Percentiles rank a stretch among this genome's conserved stretches.
These are phyloP conservation scores for Drosophila melanica DNA, from an alignment of 1,140 invertebrate genomes.

Conservation along the genomic window DNA sequence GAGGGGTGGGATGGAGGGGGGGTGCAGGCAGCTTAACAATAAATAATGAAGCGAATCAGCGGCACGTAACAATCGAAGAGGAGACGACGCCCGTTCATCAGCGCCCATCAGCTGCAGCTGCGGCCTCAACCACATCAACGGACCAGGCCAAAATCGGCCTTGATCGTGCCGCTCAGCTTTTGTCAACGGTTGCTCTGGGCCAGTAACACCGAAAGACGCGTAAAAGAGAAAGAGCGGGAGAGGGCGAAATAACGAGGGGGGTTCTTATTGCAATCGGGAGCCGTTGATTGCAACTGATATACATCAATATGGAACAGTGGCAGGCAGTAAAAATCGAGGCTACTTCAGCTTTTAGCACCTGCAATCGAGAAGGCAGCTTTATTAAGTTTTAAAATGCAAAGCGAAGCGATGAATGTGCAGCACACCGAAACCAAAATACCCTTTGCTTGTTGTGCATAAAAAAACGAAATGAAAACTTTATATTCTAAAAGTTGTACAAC, in stretches of 20 bases:
- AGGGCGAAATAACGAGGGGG: neutral
- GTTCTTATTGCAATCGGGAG: slow-evolving; percentile 40
- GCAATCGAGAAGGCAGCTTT: slow-evolving; percentile 48
- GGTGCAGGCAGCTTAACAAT: slow-evolving; percentile 33
- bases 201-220: neutral
- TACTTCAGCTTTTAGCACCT: slow-evolving; percentile 52
- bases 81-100: slow-evolving; percentile 48
- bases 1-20: neutral
- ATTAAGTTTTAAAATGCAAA: slow-evolving; percentile 52
- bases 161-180: slow-evolving; percentile 56
- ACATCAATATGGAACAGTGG: slow-evolving; percentile 39
- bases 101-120: slow-evolving; percentile 41
- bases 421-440: slow-evolving; percentile 17
- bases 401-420: slow-evolving; percentile 10
- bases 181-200: slow-evolving; percentile 22
- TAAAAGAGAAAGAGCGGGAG: neutral
- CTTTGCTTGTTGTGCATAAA: neutral
- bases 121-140: neutral
- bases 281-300: slow-evolving; percentile 51
- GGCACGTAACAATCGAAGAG: slow-evolving; percentile 51
- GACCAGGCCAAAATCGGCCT: slow-evolving; percentile 17
- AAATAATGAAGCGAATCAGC: slow-evolving; percentile 50
- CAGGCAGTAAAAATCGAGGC: slow-evolving; percentile 39
- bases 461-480: no score
- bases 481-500: no score